Conservation (phyloP, 2,888 invertebrate genomes). For the Cataglyphis albicans region DNA sequence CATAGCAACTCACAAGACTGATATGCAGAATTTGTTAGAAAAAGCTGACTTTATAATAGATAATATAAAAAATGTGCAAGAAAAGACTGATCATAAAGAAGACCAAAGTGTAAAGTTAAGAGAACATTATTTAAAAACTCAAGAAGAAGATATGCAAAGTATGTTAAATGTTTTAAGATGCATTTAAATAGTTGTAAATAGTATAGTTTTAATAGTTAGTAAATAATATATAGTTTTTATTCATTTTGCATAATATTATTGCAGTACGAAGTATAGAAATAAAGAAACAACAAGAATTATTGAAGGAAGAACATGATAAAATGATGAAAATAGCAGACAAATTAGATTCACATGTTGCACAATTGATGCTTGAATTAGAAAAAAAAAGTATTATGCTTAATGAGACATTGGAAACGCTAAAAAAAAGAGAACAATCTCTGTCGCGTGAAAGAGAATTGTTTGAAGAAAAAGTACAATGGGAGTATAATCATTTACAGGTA, state of each 20-base stretch:
- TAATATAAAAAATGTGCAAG: slow-evolving; percentile 75
- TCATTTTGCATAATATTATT: slow-evolving; percentile 49
- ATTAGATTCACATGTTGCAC: slow-evolving; percentile 75
- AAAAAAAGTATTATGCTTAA: slow-evolving; percentile 74
- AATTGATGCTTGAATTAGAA: slow-evolving; percentile 76
- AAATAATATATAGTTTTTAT: slow-evolving; percentile 18
- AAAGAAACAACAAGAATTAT: slow-evolving; percentile 75
- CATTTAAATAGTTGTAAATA: slow-evolving; percentile 7
- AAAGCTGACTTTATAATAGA: slow-evolving; percentile 77
- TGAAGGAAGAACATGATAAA: slow-evolving; percentile 77
- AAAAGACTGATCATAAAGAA: slow-evolving; percentile 75
- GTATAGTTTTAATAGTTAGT: background rate
- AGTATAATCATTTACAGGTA: slow-evolving; percentile 79
- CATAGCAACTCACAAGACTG: slow-evolving; percentile 76
- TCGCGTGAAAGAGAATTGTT: slow-evolving; percentile 81
- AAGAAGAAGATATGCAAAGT: slow-evolving; percentile 81
- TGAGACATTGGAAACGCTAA: slow-evolving; percentile 78
- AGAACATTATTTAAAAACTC: slow-evolving; percentile 74
- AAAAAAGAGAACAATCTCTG: slow-evolving; percentile 75
- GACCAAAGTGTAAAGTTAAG: slow-evolving; percentile 72
- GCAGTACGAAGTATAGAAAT: slow-evolving; percentile 78
- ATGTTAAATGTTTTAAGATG: slow-evolving; percentile 29
- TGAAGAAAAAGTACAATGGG: slow-evolving; percentile 82
- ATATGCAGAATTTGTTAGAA: slow-evolving; percentile 79
- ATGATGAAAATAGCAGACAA: slow-evolving; percentile 76